Base-by-base conservation (phyloP, 2,888 invertebrate species). In the Cinara cedri region DNA sequence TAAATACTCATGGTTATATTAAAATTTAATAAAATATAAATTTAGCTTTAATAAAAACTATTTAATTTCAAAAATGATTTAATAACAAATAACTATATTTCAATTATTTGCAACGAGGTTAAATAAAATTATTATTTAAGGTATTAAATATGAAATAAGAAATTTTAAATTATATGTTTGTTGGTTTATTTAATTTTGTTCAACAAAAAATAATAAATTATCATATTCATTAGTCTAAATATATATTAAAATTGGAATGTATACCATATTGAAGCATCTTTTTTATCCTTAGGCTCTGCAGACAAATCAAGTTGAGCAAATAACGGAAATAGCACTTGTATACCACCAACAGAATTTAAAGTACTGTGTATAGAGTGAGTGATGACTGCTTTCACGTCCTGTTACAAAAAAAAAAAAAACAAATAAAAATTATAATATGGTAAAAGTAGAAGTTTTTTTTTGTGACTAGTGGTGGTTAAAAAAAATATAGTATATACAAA, bases 361-460 rank as follows among this genome's bases (percentile, higher is more conserved):
- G 98, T 98, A 87, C 96, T 96, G 89, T 98, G 97, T 88, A 99
- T 98, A 85, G 98, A 98, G 89, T 98, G 96, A 82, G 99, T 99
- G 85, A 98, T 94, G 85, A 99, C 97, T 84, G 99, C 98, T 89
- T 98, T 98, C 84, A 99, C 98, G 86, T 98, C 98, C 96, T 97
- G 88, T 49, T 88, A 88, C 83, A 81, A 81, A 83, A 57, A 13
- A 65, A 46, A 14, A 57, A 70, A 51, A 49, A 8, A 10, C 51
- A 42, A 19, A 42, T 44, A 44, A 6, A 62, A 3, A 34, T 62
- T 62, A 62, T 42, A 19, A n/a, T 62, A 34, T 34, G 34, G 3
- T 62, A 6, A 62, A 62, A 62, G n/a, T n/a, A n/a, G 26, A 8
- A 62, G 2, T 6, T 26, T 26, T 26, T 16, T 34, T n/a, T 10